Conservation (phyloP, 2,797 vertebrate genomes). For the Enteromius trimaculatus region DNA sequence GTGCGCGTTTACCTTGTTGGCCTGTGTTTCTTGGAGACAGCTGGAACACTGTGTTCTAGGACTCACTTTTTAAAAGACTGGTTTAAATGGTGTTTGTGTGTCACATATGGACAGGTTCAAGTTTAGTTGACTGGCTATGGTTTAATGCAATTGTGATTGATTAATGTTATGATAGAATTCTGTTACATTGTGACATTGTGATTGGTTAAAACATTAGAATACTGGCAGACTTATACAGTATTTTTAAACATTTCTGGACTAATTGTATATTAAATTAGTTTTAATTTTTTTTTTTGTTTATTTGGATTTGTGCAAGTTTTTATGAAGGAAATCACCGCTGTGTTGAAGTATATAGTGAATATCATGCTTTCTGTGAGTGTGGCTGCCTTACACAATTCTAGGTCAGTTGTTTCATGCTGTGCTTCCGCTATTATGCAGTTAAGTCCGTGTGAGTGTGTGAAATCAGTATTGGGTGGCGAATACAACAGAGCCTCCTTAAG, state of each 20-base stretch:
- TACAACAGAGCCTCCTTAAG: constrained; percentile 10
- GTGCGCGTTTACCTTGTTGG: constrained; percentile 3
- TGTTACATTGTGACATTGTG: background rate
- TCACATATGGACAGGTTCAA: background rate
- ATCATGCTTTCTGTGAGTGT: background rate
- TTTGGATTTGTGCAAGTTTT: background rate
- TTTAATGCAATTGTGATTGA: constrained; percentile 12
- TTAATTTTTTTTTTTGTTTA: background rate
- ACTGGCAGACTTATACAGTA: background rate
- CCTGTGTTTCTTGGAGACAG: constrained; percentile 36
- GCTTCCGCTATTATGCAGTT: background rate
- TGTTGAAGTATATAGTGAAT: background rate
- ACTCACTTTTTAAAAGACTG: constrained; percentile 37
- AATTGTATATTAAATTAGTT: background rate
- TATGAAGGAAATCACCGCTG: background rate
- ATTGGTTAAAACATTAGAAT: background rate
- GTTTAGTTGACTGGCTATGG: background rate
- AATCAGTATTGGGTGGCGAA: constrained; percentile 28
- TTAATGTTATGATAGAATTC: background rate
- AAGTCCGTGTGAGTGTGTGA: constrained; percentile 33
- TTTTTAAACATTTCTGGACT: background rate
- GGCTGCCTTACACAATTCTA: background rate
- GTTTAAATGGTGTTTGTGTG: constrained; percentile 22
- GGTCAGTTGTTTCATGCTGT: constrained; percentile 1
- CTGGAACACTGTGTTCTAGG: constrained; percentile 34